phyloP scores from a whole-genome alignment of 2,113 vertebrate species.

The Oenanthe melanoleuca region DNA sequence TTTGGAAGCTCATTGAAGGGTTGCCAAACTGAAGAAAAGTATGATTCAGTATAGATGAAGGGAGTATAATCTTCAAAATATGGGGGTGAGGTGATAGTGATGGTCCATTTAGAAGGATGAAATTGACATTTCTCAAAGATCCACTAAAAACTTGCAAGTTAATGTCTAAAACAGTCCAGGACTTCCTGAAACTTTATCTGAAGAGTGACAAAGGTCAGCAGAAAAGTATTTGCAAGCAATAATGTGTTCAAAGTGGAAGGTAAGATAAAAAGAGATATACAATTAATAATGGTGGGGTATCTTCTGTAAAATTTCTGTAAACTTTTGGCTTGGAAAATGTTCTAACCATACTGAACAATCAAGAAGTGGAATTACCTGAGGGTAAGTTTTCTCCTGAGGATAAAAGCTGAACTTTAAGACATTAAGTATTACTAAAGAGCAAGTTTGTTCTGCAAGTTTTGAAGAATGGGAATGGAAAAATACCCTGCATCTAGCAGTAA shows the following conservation, averaged over 20 bases:
- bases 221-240: constrained; percentile 16
- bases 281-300: background rate
- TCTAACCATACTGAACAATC: background rate
- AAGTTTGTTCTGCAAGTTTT: background rate
- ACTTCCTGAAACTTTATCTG: constrained; percentile 24
- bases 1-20: background rate
- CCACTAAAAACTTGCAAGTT: background rate
- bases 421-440: background rate
- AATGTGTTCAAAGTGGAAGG: background rate
- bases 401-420: background rate
- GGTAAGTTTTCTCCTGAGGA: background rate
- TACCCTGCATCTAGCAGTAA: background rate
- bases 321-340: background rate
- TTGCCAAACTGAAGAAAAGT: background rate
- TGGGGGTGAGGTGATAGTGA: background rate
- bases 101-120: constrained; percentile 27
- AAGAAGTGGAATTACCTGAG: background rate
- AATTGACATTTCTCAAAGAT: constrained; percentile 12
- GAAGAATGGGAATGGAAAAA: background rate
- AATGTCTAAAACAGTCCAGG: constrained; percentile 29
- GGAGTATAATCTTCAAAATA: background rate
- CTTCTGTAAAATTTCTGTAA: background rate
- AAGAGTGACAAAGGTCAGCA: constrained; percentile 15
- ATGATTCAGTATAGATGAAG: background rate
- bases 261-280: background rate